Conservation (phyloP, 2,888 invertebrate genomes). For the Orthosia gracilis region DNA sequence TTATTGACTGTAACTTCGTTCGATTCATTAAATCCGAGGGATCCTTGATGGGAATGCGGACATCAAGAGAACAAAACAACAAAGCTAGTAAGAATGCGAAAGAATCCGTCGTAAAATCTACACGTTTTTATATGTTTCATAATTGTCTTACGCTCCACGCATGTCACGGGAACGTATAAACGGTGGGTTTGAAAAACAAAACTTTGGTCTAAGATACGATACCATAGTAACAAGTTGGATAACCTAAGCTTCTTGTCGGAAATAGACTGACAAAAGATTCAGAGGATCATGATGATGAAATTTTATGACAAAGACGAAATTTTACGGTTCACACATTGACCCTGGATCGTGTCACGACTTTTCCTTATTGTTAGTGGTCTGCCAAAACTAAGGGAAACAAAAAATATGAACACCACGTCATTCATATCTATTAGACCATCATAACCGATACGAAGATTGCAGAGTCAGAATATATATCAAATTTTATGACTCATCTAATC, state of each 20-base stretch:
- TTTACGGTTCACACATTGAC: constrained; percentile 21
- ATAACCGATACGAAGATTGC: constrained; percentile 26
- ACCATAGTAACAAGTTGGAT: background rate
- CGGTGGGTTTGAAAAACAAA: background rate
- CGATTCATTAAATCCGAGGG: constrained; percentile 58
- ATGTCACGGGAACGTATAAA: constrained; percentile 42
- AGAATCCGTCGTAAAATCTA: constrained; percentile 55
- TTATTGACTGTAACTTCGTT: constrained; percentile 48
- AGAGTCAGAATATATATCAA: constrained; percentile 37
- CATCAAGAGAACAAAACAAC: constrained; percentile 59
- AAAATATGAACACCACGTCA: constrained; percentile 7
- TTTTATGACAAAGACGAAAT: constrained; percentile 9
- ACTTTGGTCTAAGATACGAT: background rate
- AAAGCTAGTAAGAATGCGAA: constrained; percentile 55
- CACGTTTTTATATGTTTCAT: constrained; percentile 64
- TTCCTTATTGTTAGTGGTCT: constrained; percentile 5
- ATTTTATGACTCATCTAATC: constrained; percentile 56
- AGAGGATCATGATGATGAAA: background rate
- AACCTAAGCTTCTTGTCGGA: background rate
- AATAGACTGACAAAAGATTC: background rate
- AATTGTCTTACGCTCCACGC: constrained; percentile 58
- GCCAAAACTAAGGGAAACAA: constrained; percentile 24
- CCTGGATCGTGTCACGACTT: constrained; percentile 18
- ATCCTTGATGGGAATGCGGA: constrained; percentile 65
- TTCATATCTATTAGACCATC: constrained; percentile 10